A percentile compares a stretch with the other conserved stretches of the same genome.
These are phyloP conservation scores for Isotomurus palustris DNA, from an alignment of 2,888 invertebrate species.

Conservation along the genomic window DNA sequence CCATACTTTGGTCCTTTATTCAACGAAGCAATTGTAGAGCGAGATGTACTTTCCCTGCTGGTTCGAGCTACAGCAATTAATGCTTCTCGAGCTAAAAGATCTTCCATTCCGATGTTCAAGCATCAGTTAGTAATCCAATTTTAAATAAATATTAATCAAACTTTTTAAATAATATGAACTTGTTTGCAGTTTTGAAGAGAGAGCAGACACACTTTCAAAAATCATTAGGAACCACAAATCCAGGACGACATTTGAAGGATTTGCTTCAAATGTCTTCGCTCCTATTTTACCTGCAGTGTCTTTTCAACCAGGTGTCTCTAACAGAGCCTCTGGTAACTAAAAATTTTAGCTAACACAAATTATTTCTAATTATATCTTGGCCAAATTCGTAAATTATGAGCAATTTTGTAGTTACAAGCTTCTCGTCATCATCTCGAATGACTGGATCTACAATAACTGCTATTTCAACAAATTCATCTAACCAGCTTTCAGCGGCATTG, in stretches of 20 bases:
- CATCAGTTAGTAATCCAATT: constrained; percentile 65
- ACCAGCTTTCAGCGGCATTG: constrained; percentile 28
- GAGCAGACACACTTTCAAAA: constrained; percentile 76
- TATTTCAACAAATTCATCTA: constrained; percentile 18
- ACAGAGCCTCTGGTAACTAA: constrained; percentile 48
- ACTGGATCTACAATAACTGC: constrained; percentile 27
- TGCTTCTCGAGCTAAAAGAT: constrained; percentile 86
- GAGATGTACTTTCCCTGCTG: constrained; percentile 70
- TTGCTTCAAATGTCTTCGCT: constrained; percentile 67
- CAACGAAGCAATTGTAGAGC: constrained; percentile 80
- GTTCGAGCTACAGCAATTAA: constrained; percentile 85
- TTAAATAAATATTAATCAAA: background rate
- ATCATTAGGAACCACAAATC: constrained; percentile 81
- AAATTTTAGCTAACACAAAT: constrained; percentile 3
- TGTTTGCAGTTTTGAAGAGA: constrained; percentile 75
- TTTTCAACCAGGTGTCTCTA: constrained; percentile 50
- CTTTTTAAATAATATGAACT: background rate
- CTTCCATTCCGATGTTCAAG: constrained; percentile 82
- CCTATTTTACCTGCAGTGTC: constrained; percentile 59
- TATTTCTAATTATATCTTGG: background rate
- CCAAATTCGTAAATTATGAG: background rate
- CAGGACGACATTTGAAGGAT: constrained; percentile 85
- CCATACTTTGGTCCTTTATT: constrained; percentile 94
- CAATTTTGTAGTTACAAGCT: constrained; percentile 29
- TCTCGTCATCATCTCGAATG: constrained; percentile 28